These are phyloP conservation scores for Parambassis ranga DNA, from an alignment of 2,797 vertebrate genomes.

Conservation along the genomic window DNA sequence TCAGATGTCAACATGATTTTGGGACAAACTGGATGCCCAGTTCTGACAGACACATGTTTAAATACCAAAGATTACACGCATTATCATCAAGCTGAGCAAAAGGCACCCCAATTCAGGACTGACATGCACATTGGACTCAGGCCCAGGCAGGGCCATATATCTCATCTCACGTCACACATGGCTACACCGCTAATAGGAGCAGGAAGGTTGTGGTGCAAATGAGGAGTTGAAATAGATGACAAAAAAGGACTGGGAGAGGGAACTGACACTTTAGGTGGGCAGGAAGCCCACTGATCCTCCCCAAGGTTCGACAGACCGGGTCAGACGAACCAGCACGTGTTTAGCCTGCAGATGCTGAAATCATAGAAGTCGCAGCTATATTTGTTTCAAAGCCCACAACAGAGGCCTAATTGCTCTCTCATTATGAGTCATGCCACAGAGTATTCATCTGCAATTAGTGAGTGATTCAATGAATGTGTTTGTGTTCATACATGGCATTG, in stretches of 20 bases:
- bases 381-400: slow-evolving; percentile 62
- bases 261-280: slow-evolving; percentile 48
- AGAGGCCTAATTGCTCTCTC: slow-evolving; percentile 67
- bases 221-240: slow-evolving; percentile 47
- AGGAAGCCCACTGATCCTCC: slow-evolving; percentile 53
- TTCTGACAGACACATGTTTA: slow-evolving; percentile 29
- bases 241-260: slow-evolving; percentile 19
- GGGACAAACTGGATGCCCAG: slow-evolving; percentile 51
- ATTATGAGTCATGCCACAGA: slow-evolving; percentile 66
- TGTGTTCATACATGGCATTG: slow-evolving; percentile 12
- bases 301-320: slow-evolving; percentile 44
- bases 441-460: slow-evolving; percentile 74
- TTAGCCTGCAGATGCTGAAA: slow-evolving; percentile 48
- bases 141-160: slow-evolving; percentile 44
- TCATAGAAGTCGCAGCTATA: slow-evolving; percentile 41
- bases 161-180: slow-evolving; percentile 53
- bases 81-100: slow-evolving; percentile 43
- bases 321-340: slow-evolving; percentile 43
- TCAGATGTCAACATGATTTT: slow-evolving; percentile 66
- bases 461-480: slow-evolving; percentile 52
- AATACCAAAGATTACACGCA: slow-evolving; percentile 48
- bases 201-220: slow-evolving; percentile 58
- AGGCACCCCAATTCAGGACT: slow-evolving; percentile 16
- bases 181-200: slow-evolving; percentile 56
- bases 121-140: slow-evolving; percentile 37